Percentiles rank a stretch among this genome's conserved stretches.
Evolutionary conservation across 1,140 invertebrate species (phyloP).

Genomic region (Bombus superbus): DNA sequence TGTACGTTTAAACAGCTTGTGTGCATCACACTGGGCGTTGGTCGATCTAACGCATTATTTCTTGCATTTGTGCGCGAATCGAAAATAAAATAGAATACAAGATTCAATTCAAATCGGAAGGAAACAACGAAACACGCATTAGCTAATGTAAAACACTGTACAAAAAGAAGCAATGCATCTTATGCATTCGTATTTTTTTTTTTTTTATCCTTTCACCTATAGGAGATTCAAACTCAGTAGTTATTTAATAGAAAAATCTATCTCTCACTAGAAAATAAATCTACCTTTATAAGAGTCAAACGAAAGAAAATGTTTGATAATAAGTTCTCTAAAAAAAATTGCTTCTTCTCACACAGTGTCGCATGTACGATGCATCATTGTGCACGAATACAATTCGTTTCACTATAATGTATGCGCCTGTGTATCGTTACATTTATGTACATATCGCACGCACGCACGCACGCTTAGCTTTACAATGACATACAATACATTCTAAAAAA

Average conservation of each 20-base stretch:
- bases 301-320: neutral
- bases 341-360: neutral
- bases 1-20: conserved; percentile 9
- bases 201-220: neutral
- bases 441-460: neutral
- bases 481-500: neutral
- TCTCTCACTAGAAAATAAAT: neutral
- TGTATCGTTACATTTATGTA: conserved; percentile 19
- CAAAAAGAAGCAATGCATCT: neutral
- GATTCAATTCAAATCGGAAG: too few species aligned
- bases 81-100: neutral
- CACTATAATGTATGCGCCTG: neutral
- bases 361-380: neutral
- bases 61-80: neutral
- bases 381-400: neutral
- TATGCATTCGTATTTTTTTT: neutral
- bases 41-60: neutral
- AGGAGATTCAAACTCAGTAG: neutral
- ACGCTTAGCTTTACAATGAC: conserved; percentile 9
- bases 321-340: neutral
- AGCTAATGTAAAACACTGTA: neutral
- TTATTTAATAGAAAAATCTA: neutral
- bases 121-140: neutral
- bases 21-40: neutral
- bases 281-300: neutral